Evolutionary conservation across 2,888 invertebrate genomes (phyloP), one percentile per base, ranked within the genome.

Genomic region (Trimorus sp.): DNA sequence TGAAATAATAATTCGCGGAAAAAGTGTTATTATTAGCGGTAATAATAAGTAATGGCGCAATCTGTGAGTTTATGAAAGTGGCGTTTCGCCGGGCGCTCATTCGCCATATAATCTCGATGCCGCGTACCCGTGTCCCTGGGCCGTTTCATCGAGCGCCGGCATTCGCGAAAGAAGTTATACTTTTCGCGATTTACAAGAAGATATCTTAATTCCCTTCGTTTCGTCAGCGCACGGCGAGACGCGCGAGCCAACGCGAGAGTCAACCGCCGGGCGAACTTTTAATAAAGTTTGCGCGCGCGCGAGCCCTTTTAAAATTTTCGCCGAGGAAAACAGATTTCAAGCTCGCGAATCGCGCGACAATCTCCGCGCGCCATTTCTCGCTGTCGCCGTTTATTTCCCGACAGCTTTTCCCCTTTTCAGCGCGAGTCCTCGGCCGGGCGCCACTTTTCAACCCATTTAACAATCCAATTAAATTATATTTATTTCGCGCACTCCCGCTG

Each of bases 201-300:
- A 87, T 88, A 87, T 87, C 87, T 88, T 88, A 87, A 88, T 88
- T 89, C 86, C 84, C 84, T 85, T 84, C 83, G 84, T 88, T 88
- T 86, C 85, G 84, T 86, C 82, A 82, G 82, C 74, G 79, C 71
- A 74, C 76, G 62, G 68, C 59, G 78, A 70, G 63, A 79, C 66
- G 78, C 76, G 73, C 63, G 51, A 60, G 59, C 58, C 40, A 11
- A 40, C 40, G 8, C 40, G 40, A 26, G 26, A 26, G 26, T 26
- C 26, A 4, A 26, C 26, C 60, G 78, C 75, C 79, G 65, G 75
- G 48, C 71, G 86, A 88, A 89, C 87, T 89, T 89, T 89, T 87
- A 88, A 88, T 88, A 88, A 88, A 88, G 87, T 89, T 89, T 77
- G 45, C 59, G 53, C 83, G 59, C 79, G 80, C 77, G 62, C 79